phyloP scores from a whole-genome alignment of 2,888 invertebrate species.

The Hemicrepidius hirtus region DNA sequence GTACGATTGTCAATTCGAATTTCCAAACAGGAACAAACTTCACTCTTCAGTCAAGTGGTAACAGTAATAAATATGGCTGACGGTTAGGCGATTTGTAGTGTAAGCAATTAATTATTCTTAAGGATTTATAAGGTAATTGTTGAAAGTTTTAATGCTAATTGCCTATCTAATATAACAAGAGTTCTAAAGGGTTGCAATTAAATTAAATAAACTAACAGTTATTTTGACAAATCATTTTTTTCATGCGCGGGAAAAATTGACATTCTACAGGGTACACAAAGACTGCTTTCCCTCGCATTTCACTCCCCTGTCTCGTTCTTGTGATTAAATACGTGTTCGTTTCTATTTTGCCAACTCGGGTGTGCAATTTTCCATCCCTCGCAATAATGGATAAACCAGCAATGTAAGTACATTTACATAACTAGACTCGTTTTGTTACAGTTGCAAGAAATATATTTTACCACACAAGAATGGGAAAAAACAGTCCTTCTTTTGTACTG shows the following conservation, averaged over 20 bases:
- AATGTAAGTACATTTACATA: conserved; percentile 8
- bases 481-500: conserved; percentile 39
- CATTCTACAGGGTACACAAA: background rate
- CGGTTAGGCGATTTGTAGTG: background rate
- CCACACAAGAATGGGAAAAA: conserved; percentile 40
- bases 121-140: conserved; percentile 15
- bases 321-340: background rate
- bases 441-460: background rate
- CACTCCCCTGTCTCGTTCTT: background rate
- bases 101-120: conserved; percentile 12
- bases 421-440: conserved; percentile 1
- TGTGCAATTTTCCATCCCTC: background rate
- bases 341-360: background rate
- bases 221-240: background rate
- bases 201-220: background rate
- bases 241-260: conserved; percentile 31
- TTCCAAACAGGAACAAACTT: too few relatives aligned
- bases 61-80: conserved; percentile 13
- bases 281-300: background rate
- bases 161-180: background rate
- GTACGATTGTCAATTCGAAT: too few relatives aligned
- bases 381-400: background rate
- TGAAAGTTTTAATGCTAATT: background rate
- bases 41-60: background rate
- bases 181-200: background rate